Base-by-base conservation (phyloP, 2,888 invertebrate species). In the Glyphotaelius pellucidus region DNA sequence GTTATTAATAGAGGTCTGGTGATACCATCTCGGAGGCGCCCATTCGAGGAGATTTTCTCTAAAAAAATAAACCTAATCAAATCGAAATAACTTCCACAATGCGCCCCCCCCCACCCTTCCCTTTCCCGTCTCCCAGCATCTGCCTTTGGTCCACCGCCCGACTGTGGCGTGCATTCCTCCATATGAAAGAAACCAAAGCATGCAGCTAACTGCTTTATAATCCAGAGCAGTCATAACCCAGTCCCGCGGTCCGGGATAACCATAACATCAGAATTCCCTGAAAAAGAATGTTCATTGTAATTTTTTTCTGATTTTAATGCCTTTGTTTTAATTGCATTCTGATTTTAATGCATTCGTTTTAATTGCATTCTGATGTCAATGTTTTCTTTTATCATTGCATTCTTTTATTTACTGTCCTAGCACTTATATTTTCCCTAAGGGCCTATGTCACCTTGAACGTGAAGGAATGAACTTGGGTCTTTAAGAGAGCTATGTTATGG, bases 121-220 rank as follows among this genome's bases (percentile, higher is more conserved):
- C 86, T 52, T 90, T 67, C 30, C 90, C 52, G 31, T 14, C 15
- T 42, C 80, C 84, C 90, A 31, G 47, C 86, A 25, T n/a, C 89
- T 14, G 86, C 90, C 79, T 80, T 35, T 85, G 67, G 89, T 85
- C 47, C 81, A 67, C 80, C 67, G 84, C 80, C 52, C 32, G 89
- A 81, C 91, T 52, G 81, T 87, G 83, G 47, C 89, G 52, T 86
- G 80, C 92, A 92, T 92, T 92, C 92, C 90, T 90, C 81, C 80
- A 83, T 86, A 90, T 90, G 92, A 92, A 90, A 90, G 90, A 88
- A 90, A 88, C 88, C 88, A 89, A 91, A 81, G 91, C 91, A 91
- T 91, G 42, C 91, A 89, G 89, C 88, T 47, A 91, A 91, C 88
- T 91, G 83, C 88, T 89, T 91, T 86, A 83, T 89, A 88, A 86